phyloP scores from a whole-genome alignment of 2,888 invertebrate genomes.

The Phymatocera aterrima region DNA sequence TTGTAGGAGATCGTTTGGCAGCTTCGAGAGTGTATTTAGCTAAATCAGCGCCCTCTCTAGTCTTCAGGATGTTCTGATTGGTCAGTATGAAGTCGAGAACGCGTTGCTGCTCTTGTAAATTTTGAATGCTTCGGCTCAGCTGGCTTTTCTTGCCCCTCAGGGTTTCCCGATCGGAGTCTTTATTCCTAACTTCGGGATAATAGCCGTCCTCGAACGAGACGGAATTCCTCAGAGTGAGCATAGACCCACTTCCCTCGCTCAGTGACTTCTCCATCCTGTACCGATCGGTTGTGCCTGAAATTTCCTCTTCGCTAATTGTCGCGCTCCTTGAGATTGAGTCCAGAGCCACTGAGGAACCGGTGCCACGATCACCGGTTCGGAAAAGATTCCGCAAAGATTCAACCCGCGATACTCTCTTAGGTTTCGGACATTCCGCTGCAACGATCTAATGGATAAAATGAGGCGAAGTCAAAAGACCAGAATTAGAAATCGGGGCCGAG shows the following conservation, averaged over 20 bases:
- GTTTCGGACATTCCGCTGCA: slow-evolving; percentile 56
- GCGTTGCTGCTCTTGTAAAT: slow-evolving; percentile 69
- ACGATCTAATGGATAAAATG: neutral
- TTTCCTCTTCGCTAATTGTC: slow-evolving; percentile 64
- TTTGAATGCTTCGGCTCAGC: slow-evolving; percentile 67
- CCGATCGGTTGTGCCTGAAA: slow-evolving; percentile 51
- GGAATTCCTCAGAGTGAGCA: slow-evolving; percentile 58
- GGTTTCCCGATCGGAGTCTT: slow-evolving; percentile 29
- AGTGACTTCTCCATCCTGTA: slow-evolving; percentile 68
- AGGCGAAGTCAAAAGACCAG: neutral
- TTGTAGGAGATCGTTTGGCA: slow-evolving; percentile 19
- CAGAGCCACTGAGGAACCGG: slow-evolving; percentile 54
- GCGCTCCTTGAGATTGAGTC: slow-evolving; percentile 56
- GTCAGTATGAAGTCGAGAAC: slow-evolving; percentile 67
- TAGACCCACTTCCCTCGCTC: slow-evolving; percentile 63
- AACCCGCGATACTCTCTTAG: slow-evolving; percentile 75
- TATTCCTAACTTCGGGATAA: slow-evolving; percentile 56
- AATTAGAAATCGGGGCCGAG: too few relatives aligned
- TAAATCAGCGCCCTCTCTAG: slow-evolving; percentile 58
- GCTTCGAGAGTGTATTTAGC: slow-evolving; percentile 59
- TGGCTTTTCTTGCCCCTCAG: slow-evolving; percentile 58
- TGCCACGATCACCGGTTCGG: slow-evolving; percentile 67
- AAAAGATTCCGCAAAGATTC: slow-evolving; percentile 77
- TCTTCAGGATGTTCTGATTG: slow-evolving; percentile 62
- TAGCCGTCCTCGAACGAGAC: slow-evolving; percentile 47